A percentile compares a stretch with the other conserved stretches of the same genome.
Evolutionary conservation across 2,113 vertebrate genomes (phyloP).

Genomic region (Anhinga anhinga): DNA sequence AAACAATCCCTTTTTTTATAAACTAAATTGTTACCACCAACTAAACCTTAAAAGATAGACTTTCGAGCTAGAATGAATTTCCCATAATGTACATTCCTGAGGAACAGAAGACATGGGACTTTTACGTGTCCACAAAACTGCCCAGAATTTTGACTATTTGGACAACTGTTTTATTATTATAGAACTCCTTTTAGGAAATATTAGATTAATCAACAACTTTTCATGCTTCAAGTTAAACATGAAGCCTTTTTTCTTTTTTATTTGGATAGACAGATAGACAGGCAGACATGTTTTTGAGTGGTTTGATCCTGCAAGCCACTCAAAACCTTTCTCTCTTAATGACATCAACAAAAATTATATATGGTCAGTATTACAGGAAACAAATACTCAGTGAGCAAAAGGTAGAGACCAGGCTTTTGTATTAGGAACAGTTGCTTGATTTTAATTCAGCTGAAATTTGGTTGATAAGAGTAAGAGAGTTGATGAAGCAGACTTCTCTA

Average conservation of each 20-base stretch:
- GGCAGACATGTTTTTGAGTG: neutral
- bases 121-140: neutral
- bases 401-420: rapidly evolving
- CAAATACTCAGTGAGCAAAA: neutral
- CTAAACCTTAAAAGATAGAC: neutral
- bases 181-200: neutral
- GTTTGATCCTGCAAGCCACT: neutral
- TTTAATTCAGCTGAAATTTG: neutral
- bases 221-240: neutral
- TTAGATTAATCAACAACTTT: neutral
- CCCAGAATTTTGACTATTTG: neutral
- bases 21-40: neutral
- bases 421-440: neutral
- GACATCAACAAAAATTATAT: neutral
- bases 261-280: neutral
- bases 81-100: neutral
- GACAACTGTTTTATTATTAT: neutral
- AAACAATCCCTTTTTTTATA: neutral
- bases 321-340: neutral
- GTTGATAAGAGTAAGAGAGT: neutral
- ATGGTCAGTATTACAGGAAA: neutral
- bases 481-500: neutral
- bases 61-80: neutral
- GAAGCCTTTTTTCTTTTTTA: neutral
- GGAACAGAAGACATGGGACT: neutral